Evolutionary conservation across 2,888 invertebrate genomes (phyloP).

Genomic region (Ophioninae sp.): DNA sequence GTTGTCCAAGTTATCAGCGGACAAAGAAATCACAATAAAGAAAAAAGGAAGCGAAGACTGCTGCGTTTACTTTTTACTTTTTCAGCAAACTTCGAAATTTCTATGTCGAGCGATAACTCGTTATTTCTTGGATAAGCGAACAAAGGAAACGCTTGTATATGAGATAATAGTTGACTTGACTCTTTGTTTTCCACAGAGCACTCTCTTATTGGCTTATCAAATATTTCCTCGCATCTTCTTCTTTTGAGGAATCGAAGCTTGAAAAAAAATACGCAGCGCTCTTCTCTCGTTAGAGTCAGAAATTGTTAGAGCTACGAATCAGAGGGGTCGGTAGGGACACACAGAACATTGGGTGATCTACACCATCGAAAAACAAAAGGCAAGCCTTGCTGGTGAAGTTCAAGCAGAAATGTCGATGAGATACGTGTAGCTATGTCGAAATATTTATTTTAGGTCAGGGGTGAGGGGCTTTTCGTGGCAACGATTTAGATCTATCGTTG

Average conservation of each 20-base stretch:
- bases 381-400: conserved; percentile 50
- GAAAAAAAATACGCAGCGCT: conserved; percentile 13
- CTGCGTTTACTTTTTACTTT: conserved; percentile 1
- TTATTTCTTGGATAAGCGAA: not conserved
- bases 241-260: not conserved
- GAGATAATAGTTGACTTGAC: too few species aligned
- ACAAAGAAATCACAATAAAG: not conserved
- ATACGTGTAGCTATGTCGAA: conserved; percentile 11
- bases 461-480: conserved; percentile 1
- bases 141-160: not conserved
- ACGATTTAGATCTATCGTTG: conserved; percentile 34
- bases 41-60: conserved; percentile 15
- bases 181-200: not conserved
- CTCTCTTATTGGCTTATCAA: not conserved
- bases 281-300: conserved; percentile 7
- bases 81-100: not conserved
- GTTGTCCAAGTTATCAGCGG: conserved; percentile 27
- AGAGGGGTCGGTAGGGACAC: conserved; percentile 1
- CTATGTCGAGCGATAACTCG: not conserved
- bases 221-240: not conserved
- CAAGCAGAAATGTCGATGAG: conserved; percentile 38
- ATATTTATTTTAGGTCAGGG: not conserved
- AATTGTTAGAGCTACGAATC: not conserved
- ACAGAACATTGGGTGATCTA: conserved; percentile 54
- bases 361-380: conserved; percentile 30